Percentiles rank a stretch among this genome's conserved stretches.
phyloP scores from a whole-genome alignment of 2,888 invertebrate genomes.

The Platypus cylindrus region DNA sequence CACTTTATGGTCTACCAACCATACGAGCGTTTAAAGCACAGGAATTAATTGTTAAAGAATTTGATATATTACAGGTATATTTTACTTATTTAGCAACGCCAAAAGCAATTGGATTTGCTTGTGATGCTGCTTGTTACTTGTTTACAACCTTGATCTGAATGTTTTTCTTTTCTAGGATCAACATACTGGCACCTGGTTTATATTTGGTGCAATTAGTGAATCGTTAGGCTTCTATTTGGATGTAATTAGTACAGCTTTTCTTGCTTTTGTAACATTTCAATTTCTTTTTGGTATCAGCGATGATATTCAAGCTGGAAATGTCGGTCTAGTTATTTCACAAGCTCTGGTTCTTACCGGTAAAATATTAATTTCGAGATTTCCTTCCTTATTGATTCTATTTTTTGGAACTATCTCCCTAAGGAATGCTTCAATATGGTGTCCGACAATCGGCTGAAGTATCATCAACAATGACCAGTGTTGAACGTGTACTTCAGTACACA shows the following conservation, averaged over 20 bases:
- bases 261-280: constrained; percentile 48
- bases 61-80: constrained; percentile 39
- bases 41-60: constrained; percentile 58
- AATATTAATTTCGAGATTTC: background rate
- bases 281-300: constrained; percentile 44
- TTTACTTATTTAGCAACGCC: background rate
- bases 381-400: background rate
- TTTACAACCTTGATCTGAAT: background rate
- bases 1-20: constrained; percentile 73
- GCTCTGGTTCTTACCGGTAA: constrained; percentile 56
- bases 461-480: constrained; percentile 68
- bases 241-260: constrained; percentile 48
- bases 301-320: constrained; percentile 49
- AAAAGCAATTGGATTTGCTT: no score
- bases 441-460: constrained; percentile 66
- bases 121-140: no score
- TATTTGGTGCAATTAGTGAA: constrained; percentile 46
- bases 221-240: constrained; percentile 55
- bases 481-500: constrained; percentile 68
- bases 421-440: constrained; percentile 67
- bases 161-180: constrained; percentile 39
- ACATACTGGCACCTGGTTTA: constrained; percentile 50
- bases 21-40: constrained; percentile 70
- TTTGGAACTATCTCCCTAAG: constrained; percentile 2
- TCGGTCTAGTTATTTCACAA: constrained; percentile 61